These are phyloP conservation scores for Euphydryas editha DNA, from an alignment of 2,888 invertebrate species.

Conservation along the genomic window DNA sequence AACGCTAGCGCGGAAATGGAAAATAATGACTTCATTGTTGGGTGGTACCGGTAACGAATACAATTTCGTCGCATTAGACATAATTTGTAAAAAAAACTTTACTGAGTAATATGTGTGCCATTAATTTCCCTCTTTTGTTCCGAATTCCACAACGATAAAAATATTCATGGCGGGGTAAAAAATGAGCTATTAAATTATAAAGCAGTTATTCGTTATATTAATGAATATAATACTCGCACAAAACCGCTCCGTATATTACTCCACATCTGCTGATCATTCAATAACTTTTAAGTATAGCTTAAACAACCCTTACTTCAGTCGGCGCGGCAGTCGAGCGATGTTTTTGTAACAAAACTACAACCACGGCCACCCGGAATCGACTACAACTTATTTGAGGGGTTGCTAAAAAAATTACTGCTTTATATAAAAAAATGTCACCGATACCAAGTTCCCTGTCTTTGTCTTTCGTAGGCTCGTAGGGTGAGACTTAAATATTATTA, in stretches of 20 bases:
- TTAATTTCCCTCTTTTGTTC: slow-evolving; percentile 11
- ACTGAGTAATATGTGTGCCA: slow-evolving; percentile 34
- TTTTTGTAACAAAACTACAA: slow-evolving; percentile 67
- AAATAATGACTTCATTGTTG: slow-evolving; percentile 81
- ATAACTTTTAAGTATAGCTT: slow-evolving; percentile 56
- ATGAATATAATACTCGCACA: slow-evolving; percentile 3
- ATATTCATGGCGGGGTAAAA: background rate
- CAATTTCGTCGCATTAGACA: slow-evolving; percentile 76
- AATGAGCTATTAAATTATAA: background rate
- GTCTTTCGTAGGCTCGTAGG: slow-evolving; percentile 46
- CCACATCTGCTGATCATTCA: slow-evolving; percentile 65
- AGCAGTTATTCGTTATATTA: background rate
- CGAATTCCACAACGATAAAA: background rate
- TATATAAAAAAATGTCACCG: slow-evolving; percentile 69
- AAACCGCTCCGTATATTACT: slow-evolving; percentile 13
- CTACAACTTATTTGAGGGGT: slow-evolving; percentile 79
- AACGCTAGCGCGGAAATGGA: slow-evolving; percentile 71
- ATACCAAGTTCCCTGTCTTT: slow-evolving; percentile 68
- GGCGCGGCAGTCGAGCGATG: slow-evolving; percentile 59
- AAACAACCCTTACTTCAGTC: slow-evolving; percentile 75
- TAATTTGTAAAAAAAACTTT: slow-evolving; percentile 65
- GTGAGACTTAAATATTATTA: slow-evolving; percentile 35
- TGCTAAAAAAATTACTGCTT: slow-evolving; percentile 76
- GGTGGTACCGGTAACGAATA: slow-evolving; percentile 68
- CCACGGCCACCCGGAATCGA: slow-evolving; percentile 77